Percentiles rank a stretch among this genome's conserved stretches.
Conservation (phyloP, 2,113 vertebrate genomes). For the Elaphurus davidianus region DNA sequence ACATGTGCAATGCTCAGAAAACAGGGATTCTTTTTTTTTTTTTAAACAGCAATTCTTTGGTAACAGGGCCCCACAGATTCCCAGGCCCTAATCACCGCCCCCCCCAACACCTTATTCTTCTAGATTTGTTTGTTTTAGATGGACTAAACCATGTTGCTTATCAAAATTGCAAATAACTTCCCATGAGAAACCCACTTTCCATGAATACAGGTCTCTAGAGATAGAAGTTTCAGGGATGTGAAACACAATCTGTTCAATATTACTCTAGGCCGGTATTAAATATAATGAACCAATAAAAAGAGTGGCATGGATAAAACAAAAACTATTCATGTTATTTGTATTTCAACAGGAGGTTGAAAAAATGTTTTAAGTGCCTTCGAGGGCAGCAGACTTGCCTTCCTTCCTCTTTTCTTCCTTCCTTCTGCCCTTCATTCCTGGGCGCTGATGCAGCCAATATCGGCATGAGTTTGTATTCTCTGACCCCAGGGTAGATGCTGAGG, state of each 20-base stretch:
- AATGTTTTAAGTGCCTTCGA: conserved; percentile 47
- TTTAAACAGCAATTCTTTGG: background rate
- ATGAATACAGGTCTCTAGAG: background rate
- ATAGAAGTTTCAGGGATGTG: background rate
- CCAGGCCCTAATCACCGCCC: background rate
- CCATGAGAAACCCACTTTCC: background rate
- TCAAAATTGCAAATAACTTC: conserved; percentile 51
- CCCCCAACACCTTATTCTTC: background rate
- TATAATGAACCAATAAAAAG: background rate
- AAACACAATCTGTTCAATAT: background rate
- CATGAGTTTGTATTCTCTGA: background rate
- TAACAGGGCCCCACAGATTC: background rate
- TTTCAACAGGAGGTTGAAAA: background rate
- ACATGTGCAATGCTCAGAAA: conserved; percentile 11
- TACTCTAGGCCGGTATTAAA: conserved; percentile 18
- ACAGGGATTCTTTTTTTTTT: background rate
- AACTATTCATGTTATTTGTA: background rate
- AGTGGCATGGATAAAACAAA: background rate
- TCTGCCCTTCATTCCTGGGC: conserved; percentile 30
- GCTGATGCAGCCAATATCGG: conserved; percentile 34
- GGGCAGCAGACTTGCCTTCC: conserved; percentile 26
- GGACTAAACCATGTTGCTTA: background rate
- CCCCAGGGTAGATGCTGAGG: background rate
- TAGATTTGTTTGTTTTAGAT: conserved; percentile 28
- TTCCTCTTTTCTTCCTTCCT: conserved; percentile 51